Percentiles rank a stretch among this genome's conserved stretches.
Evolutionary conservation across 2,113 vertebrate genomes (phyloP).

Genomic region (Pelvicachromis taeniatus): DNA sequence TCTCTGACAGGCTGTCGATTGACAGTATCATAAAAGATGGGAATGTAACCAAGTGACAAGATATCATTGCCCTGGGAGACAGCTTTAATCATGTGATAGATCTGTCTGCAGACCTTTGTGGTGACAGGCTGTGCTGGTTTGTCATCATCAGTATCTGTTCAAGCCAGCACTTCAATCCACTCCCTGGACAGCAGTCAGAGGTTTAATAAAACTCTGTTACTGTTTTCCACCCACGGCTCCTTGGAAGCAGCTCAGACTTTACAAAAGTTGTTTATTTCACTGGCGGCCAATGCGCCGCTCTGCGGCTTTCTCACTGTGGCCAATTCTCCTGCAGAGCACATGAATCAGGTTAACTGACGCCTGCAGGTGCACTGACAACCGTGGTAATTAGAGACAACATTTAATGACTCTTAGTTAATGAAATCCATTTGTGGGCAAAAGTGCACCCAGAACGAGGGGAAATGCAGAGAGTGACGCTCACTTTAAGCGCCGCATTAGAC

Average conservation of each 20-base stretch:
- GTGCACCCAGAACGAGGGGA: conserved; percentile 77
- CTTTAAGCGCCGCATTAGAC: conserved; percentile 25
- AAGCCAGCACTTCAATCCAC: conserved; percentile 72
- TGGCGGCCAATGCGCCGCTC: not conserved
- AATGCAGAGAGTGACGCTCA: conserved; percentile 34
- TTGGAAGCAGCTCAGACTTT: conserved; percentile 3
- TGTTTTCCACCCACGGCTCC: conserved; percentile 1
- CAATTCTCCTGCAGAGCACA: conserved; percentile 69
- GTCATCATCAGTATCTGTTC: conserved; percentile 14
- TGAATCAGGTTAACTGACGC: conserved; percentile 80
- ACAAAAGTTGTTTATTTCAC: conserved; percentile 28
- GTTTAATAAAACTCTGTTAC: conserved; percentile 22
- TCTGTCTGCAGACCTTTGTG: conserved; percentile 39
- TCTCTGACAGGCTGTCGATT: not conserved
- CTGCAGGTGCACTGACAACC: conserved; percentile 87
- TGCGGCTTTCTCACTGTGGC: not conserved
- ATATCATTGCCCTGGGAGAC: conserved; percentile 24
- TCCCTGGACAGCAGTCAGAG: conserved; percentile 29
- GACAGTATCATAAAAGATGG: conserved; percentile 36
- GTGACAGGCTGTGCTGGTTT: conserved; percentile 25
- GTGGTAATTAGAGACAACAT: conserved; percentile 93
- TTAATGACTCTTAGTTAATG: conserved; percentile 97
- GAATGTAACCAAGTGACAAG: conserved; percentile 26
- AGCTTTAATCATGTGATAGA: conserved; percentile 51
- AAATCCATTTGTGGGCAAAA: conserved; percentile 86